Evolutionary conservation across 2,888 invertebrate species (phyloP).

Genomic region (Diplolepis rosae): DNA sequence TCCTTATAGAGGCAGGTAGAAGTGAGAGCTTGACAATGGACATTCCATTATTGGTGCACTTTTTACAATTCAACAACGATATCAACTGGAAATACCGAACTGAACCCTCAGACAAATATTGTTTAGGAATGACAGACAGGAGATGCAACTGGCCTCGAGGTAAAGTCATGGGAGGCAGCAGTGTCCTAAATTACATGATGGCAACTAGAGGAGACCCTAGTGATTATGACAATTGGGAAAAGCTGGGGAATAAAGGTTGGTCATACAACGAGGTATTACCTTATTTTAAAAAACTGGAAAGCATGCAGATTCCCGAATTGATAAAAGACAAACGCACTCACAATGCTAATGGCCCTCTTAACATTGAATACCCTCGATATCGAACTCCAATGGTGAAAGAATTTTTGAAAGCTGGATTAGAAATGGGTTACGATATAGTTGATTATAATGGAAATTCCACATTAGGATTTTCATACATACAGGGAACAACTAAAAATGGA

Average conservation of each 20-base stretch:
- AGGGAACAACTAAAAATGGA: slow-evolving; percentile 80
- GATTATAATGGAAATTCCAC: slow-evolving; percentile 80
- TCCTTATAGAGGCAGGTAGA: slow-evolving; percentile 84
- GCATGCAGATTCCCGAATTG: slow-evolving; percentile 75
- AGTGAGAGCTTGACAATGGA: slow-evolving; percentile 84
- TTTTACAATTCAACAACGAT: slow-evolving; percentile 79
- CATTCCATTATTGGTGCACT: slow-evolving; percentile 83
- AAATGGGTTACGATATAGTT: slow-evolving; percentile 77
- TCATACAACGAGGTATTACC: slow-evolving; percentile 82
- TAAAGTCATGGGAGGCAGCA: slow-evolving; percentile 88
- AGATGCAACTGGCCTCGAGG: slow-evolving; percentile 76
- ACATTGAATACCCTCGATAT: slow-evolving; percentile 76
- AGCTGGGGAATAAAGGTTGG: slow-evolving; percentile 84
- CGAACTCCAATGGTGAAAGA: slow-evolving; percentile 78
- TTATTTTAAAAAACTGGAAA: slow-evolving; percentile 87
- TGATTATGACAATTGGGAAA: slow-evolving; percentile 87
- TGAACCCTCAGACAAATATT: slow-evolving; percentile 82
- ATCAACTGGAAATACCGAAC: slow-evolving; percentile 90
- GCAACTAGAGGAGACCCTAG: slow-evolving; percentile 82
- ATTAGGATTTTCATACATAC: slow-evolving; percentile 79
- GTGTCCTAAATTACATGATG: slow-evolving; percentile 88
- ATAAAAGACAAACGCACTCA: slow-evolving; percentile 75
- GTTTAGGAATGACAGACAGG: slow-evolving; percentile 75
- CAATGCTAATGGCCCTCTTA: slow-evolving; percentile 76
- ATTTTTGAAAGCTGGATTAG: slow-evolving; percentile 79